These are phyloP conservation scores for Globodera rostochiensis DNA, from an alignment of 1,140 invertebrate species.

Conservation along the genomic window DNA sequence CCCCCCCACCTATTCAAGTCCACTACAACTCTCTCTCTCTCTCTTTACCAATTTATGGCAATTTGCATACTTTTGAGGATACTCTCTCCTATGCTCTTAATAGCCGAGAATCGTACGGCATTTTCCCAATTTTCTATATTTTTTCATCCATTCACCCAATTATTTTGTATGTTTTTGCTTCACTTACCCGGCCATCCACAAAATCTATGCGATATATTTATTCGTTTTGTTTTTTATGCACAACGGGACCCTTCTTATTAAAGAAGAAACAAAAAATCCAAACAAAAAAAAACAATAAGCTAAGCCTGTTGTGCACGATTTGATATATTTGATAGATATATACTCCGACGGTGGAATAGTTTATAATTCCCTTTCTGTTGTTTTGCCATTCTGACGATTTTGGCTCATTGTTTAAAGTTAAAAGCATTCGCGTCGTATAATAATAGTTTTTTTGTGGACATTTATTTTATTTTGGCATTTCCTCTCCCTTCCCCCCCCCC, in stretches of 20 bases:
- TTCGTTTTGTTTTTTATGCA: not conserved
- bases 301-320: not conserved
- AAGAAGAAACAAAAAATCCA: not conserved
- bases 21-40: not conserved
- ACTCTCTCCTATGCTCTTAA: not conserved
- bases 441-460: not conserved
- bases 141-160: not conserved
- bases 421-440: not conserved
- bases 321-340: not conserved
- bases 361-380: not conserved
- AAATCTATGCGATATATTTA: conserved; percentile 1
- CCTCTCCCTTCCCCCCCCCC: too few species aligned
- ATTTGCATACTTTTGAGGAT: conserved; percentile 1
- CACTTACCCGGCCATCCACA: not conserved
- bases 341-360: not conserved
- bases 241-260: not conserved
- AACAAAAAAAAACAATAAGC: not conserved
- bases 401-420: not conserved
- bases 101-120: not conserved
- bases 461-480: not conserved
- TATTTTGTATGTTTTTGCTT: not conserved
- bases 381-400: not conserved
- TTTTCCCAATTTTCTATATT: not conserved
- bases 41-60: not conserved
- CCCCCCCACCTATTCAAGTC: too few species aligned